These are phyloP conservation scores for Ophion ventricosus DNA, from an alignment of 2,888 invertebrate genomes.

Conservation along the genomic window DNA sequence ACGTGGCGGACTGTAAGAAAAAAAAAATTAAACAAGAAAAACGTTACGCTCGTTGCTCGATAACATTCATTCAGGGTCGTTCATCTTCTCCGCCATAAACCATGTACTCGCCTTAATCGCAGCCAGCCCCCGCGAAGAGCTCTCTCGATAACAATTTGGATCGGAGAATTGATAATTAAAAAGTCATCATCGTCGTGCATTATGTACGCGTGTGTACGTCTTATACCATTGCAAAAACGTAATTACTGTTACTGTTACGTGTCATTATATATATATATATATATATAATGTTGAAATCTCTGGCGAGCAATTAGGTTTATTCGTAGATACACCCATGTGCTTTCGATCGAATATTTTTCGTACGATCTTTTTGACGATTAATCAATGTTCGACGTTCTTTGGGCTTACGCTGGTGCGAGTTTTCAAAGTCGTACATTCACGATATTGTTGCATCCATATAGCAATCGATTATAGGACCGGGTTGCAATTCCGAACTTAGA, in stretches of 20 bases:
- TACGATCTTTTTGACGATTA: too few species aligned
- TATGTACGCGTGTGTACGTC: background rate
- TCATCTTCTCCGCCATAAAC: conserved; percentile 44
- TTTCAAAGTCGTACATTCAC: too few species aligned
- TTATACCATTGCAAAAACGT: background rate
- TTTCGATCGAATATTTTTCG: too few species aligned
- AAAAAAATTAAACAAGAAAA: conserved; percentile 21
- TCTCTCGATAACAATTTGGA: conserved; percentile 42
- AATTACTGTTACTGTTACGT: conserved; percentile 6
- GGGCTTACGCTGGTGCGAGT: too few species aligned
- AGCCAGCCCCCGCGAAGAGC: conserved; percentile 2
- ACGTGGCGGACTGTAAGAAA: background rate
- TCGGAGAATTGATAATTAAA: conserved; percentile 57
- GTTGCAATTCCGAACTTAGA: too few species aligned
- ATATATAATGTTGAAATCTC: conserved; percentile 13
- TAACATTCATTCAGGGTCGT: conserved; percentile 65
- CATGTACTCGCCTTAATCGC: conserved; percentile 26
- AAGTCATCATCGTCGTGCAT: conserved; percentile 37
- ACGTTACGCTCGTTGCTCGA: conserved; percentile 30
- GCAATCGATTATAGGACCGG: too few species aligned
- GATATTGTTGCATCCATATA: too few species aligned
- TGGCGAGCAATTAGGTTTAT: too few species aligned
- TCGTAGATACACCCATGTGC: too few species aligned
- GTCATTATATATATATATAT: conserved; percentile 5
- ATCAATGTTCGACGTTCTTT: too few species aligned